phyloP scores from a whole-genome alignment of 2,113 vertebrate genomes.

The Solea senegalensis region DNA sequence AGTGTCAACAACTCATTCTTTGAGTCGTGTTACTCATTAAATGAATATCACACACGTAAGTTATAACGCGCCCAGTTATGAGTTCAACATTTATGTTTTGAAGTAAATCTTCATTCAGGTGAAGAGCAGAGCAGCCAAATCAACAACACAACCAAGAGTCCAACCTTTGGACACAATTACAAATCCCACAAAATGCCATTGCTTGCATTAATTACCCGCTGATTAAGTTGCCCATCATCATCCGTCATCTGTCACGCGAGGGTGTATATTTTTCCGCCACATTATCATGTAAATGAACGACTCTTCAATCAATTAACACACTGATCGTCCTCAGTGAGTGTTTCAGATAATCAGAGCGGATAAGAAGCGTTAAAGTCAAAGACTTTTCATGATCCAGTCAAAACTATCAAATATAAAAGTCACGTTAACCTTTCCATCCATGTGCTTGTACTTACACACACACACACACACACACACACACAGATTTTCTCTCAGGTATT shows the following conservation, averaged over 20 bases:
- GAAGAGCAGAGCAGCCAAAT: background rate
- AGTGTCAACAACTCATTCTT: too few species aligned
- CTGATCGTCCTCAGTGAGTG: constrained; percentile 71
- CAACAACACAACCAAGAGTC: constrained; percentile 3
- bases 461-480: constrained; percentile 17
- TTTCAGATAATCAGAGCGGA: constrained; percentile 72
- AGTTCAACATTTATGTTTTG: too few species aligned
- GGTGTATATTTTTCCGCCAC: constrained; percentile 62
- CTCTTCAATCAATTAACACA: constrained; percentile 78
- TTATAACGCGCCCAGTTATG: too few species aligned
- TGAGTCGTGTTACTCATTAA: too few species aligned
- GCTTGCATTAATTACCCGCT: constrained; percentile 57
- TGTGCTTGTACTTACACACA: constrained; percentile 3
- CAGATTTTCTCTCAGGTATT: constrained; percentile 41
- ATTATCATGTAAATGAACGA: constrained; percentile 75
- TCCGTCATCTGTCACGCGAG: constrained; percentile 70
- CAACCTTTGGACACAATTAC: constrained; percentile 9
- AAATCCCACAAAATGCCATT: constrained; percentile 32
- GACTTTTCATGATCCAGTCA: constrained; percentile 22
- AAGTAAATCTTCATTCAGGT: too few species aligned
- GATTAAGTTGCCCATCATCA: constrained; percentile 75
- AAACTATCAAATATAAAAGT: constrained; percentile 13
- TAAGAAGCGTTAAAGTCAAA: constrained; percentile 56
- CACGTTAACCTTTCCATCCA: constrained; percentile 8
- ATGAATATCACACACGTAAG: too few species aligned